These are phyloP conservation scores for Gasterosteus nipponicus DNA, from an alignment of 2,113 vertebrate species.

Conservation along the genomic window DNA sequence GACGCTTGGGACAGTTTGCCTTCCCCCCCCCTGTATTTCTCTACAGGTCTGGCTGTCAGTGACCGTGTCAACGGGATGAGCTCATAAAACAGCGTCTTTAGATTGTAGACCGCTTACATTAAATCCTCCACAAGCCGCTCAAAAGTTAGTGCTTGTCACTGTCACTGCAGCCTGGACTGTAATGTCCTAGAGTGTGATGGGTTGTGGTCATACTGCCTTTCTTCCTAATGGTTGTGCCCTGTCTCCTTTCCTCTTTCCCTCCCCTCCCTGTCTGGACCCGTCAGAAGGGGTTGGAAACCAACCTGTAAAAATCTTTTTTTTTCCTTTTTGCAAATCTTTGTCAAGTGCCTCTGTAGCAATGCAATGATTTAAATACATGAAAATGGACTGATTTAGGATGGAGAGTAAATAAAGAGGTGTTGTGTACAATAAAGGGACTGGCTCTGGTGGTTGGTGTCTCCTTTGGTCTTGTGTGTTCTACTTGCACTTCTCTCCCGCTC, in stretches of 20 bases:
- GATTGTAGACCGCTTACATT: conserved; percentile 5
- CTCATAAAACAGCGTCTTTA: not conserved
- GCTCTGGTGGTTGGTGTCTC: conserved; percentile 83
- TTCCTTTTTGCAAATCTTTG: conserved; percentile 65
- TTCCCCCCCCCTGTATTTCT: conserved; percentile 31
- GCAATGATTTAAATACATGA: conserved; percentile 75
- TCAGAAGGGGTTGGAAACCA: conserved; percentile 44
- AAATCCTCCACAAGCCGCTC: not conserved
- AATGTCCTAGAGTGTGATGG: conserved; percentile 31
- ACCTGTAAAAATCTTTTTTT: conserved; percentile 45
- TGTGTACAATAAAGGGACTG: conserved; percentile 83
- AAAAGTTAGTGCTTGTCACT: conserved; percentile 31
- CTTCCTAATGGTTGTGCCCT: conserved; percentile 29
- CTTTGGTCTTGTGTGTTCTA: conserved; percentile 67
- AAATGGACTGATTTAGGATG: conserved; percentile 63
- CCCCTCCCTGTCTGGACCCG: conserved; percentile 27
- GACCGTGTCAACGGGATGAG: conserved; percentile 36
- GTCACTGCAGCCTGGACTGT: conserved; percentile 59
- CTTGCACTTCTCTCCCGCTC: conserved; percentile 1
- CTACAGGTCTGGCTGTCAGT: conserved; percentile 59
- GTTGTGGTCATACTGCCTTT: conserved; percentile 34
- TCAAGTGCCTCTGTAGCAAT: conserved; percentile 83
- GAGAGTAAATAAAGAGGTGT: conserved; percentile 80
- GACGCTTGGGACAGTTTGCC: conserved; percentile 42
- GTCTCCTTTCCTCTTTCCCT: conserved; percentile 41